These are phyloP conservation scores for Gobionotothen gibberifrons DNA, from an alignment of 2,797 vertebrate species.

Conservation along the genomic window DNA sequence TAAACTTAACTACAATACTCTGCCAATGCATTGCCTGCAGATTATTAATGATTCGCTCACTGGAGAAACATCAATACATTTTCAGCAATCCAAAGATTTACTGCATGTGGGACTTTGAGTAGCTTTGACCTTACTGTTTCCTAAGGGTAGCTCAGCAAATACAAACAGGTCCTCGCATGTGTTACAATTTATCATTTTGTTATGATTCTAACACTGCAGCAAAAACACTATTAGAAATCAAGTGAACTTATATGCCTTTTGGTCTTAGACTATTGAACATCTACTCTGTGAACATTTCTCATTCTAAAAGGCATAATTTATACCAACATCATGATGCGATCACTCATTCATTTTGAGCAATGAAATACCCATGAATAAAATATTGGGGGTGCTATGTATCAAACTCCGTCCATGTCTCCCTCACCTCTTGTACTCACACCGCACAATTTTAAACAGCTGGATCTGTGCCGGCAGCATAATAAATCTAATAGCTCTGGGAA, in stretches of 20 bases:
- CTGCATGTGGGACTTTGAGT: not conserved
- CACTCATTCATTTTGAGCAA: conserved; percentile 49
- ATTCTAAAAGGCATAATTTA: conserved; percentile 32
- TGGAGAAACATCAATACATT: conserved; percentile 1
- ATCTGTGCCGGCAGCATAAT: conserved; percentile 52
- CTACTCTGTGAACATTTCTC: conserved; percentile 13
- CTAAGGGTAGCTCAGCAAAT: not conserved
- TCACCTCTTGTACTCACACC: conserved; percentile 33
- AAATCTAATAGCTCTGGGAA: conserved; percentile 58
- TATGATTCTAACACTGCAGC: not conserved
- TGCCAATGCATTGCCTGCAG: not conserved
- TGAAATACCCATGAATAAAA: conserved; percentile 54
- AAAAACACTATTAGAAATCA: conserved; percentile 7
- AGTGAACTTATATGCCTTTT: not conserved
- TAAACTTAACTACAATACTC: not conserved
- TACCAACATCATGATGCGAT: conserved; percentile 26
- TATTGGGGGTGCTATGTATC: conserved; percentile 42
- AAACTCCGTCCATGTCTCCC: conserved; percentile 35
- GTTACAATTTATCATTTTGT: not conserved
- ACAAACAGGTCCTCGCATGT: not conserved
- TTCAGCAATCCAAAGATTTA: not conserved
- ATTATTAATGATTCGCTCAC: not conserved
- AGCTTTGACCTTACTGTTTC: not conserved
- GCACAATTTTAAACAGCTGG: conserved; percentile 34
- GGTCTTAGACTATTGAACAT: not conserved